Evolutionary conservation across 2,113 vertebrate species (phyloP).

Genomic region (Carettochelys insculpta): DNA sequence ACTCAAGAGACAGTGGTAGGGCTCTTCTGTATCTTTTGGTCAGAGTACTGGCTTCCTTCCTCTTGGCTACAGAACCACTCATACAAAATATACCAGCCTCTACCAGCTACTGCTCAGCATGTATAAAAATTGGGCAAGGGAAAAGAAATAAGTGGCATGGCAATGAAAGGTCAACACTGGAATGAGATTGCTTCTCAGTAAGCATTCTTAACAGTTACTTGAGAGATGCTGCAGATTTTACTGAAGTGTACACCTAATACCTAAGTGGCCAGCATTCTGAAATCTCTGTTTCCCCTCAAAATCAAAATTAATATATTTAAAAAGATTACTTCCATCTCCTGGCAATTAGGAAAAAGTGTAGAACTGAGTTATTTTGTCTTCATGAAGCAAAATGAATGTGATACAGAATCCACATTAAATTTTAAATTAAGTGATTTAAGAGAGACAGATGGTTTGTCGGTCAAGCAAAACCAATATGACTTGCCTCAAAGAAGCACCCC

Average conservation of each 20-base stretch:
- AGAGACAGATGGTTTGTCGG: background rate
- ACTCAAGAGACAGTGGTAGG: background rate
- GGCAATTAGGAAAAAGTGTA: background rate
- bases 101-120: background rate
- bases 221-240: background rate
- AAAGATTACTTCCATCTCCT: accelerated
- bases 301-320: background rate
- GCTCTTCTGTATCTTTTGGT: background rate
- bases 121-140: background rate
- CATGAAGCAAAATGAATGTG: background rate
- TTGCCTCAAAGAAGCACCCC: background rate
- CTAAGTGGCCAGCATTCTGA: background rate
- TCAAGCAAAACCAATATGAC: background rate
- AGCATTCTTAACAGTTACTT: background rate
- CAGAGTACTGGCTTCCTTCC: background rate
- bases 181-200: background rate
- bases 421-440: background rate
- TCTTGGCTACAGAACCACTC: background rate
- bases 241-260: background rate
- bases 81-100: background rate
- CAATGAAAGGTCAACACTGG: background rate
- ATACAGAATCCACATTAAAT: background rate
- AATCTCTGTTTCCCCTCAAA: background rate
- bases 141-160: background rate
- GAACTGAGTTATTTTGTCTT: background rate